phyloP scores from a whole-genome alignment of 1,140 invertebrate species.

The Papilio polytes region DNA sequence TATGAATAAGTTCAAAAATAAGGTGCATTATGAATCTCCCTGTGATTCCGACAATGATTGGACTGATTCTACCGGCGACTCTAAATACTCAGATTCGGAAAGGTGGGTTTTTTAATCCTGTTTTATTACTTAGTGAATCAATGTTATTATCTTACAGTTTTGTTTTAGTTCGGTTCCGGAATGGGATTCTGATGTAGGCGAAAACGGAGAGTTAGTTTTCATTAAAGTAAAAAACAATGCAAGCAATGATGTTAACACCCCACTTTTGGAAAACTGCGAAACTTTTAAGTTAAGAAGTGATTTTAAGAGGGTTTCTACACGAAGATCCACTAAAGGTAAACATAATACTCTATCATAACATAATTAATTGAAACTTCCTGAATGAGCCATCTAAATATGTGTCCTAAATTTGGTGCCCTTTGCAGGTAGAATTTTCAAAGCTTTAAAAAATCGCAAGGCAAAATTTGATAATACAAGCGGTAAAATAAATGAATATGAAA shows the following conservation, averaged over 20 bases:
- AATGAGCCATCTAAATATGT: no score
- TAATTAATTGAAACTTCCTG: neutral
- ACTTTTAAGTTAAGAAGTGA: constrained; percentile 75
- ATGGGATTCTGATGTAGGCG: constrained; percentile 85
- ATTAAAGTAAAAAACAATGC: constrained; percentile 73
- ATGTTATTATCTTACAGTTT: constrained; percentile 30
- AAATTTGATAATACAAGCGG: constrained; percentile 48
- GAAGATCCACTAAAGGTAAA: constrained; percentile 75
- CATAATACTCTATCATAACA: neutral
- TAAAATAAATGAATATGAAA: constrained; percentile 49
- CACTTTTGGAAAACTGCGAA: constrained; percentile 74
- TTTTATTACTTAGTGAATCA: constrained; percentile 1
- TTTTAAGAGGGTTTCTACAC: constrained; percentile 74
- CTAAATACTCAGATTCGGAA: constrained; percentile 76
- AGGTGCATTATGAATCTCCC: constrained; percentile 67
- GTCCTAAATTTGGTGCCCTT: no score
- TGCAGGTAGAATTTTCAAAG: constrained; percentile 76
- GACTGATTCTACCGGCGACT: constrained; percentile 74
- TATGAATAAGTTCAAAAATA: constrained; percentile 64
- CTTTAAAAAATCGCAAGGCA: constrained; percentile 65
- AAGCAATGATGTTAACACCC: constrained; percentile 54
- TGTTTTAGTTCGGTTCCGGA: constrained; percentile 85
- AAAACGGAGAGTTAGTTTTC: constrained; percentile 85
- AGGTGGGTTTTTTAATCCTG: constrained; percentile 53
- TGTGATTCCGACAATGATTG: constrained; percentile 77